Base-by-base conservation (phyloP, 2,113 vertebrate species). In the Paradisaea rubra region DNA sequence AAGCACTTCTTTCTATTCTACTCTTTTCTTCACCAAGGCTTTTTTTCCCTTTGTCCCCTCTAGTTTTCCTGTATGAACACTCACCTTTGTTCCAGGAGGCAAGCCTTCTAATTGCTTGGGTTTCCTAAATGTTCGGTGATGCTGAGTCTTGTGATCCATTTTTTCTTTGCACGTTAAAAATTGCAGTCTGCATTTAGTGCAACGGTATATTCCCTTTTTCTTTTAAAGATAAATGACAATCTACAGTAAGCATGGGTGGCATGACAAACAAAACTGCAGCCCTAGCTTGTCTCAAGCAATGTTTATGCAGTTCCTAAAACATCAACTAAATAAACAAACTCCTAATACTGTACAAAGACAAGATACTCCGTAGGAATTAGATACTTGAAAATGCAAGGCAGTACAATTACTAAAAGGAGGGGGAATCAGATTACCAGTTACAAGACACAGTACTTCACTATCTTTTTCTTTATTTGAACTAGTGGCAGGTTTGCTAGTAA, bases 191-290 rank as follows among this genome's bases (percentile, higher is more conserved):
- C 99, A 99, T 95, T 99, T 99, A 63, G 99, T 98, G 95, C 99
- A 99, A 81, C 99, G 99, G 96, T 99, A 98, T 95, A 99, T 98
- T 87, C 98, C 98, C 96, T 99, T 99, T 98, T 98, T 99, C 99
- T 99, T 94, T 69, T 31, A 89, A 68, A 71, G 88, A 82, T 11
- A 20, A 60, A 93, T 90, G 31, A 66, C 18, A 95, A 70, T 56
- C n/a, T 65, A 64, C 0, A 92, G 28, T 86, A 59, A 91, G 24
- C 28, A 94, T 3, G 44, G 81, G 60, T 37, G 2, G 12, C 24
- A 24, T 6, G 6, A 70, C 35, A 45, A 88, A 44, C 20, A 39
- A 69, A 94, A 86, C 21, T 69, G 18, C 16, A 76, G 27, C 15
- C 20, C 37, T 33, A 83, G 11, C 24, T 35, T 49, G 6, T 68